Conservation (phyloP, 2,888 invertebrate species). For the Apotomis turbidana region DNA sequence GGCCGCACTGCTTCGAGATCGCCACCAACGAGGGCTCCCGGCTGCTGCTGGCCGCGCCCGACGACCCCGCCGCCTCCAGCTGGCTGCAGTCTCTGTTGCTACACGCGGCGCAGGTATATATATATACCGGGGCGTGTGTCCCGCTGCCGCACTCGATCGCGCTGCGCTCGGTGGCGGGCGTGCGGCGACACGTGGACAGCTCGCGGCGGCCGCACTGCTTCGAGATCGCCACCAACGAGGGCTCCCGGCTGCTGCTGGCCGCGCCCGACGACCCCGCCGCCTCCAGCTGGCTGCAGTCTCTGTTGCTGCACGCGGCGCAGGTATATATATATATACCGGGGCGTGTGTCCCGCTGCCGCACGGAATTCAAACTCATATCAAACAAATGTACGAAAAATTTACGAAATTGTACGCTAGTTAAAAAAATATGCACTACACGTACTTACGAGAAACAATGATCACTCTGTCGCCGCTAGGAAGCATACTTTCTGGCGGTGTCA, state of each 20-base stretch:
- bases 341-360: conserved; percentile 70
- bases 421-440: too few relatives aligned
- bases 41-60: conserved; percentile 91
- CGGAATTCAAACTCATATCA: too few relatives aligned
- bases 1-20: conserved; percentile 94
- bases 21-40: conserved; percentile 86
- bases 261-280: conserved; percentile 94
- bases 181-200: conserved; percentile 86
- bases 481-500: too few relatives aligned
- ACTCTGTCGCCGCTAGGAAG: too few relatives aligned
- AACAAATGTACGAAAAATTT: too few relatives aligned
- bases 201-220: conserved; percentile 92
- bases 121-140: too few relatives aligned
- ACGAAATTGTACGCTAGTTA: too few relatives aligned
- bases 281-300: conserved; percentile 93
- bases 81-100: conserved; percentile 93
- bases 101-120: conserved; percentile 86
- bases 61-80: conserved; percentile 92
- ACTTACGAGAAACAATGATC: too few relatives aligned
- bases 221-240: conserved; percentile 88
- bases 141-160: conserved; percentile 80
- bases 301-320: conserved; percentile 90
- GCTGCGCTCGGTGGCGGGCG: conserved; percentile 88
- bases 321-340: conserved; percentile 54
- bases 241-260: conserved; percentile 88